Evolutionary conservation across 2,797 vertebrate species (phyloP).

Genomic region (Chelonia mydas): DNA sequence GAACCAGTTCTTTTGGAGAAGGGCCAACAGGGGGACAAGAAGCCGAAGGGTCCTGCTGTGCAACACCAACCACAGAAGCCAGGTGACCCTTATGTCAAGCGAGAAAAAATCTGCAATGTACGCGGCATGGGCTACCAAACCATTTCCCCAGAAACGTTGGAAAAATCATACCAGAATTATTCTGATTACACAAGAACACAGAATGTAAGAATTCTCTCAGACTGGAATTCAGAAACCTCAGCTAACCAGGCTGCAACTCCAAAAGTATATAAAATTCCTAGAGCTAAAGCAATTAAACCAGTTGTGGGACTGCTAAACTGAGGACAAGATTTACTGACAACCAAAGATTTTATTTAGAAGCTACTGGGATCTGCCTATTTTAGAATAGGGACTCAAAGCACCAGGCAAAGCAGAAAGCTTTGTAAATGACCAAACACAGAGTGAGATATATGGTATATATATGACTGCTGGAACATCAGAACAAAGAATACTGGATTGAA

Average conservation of each 20-base stretch:
- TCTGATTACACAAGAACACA: neutral
- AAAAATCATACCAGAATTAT: neutral
- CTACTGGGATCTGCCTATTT: neutral
- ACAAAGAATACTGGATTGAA: neutral
- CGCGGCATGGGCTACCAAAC: neutral
- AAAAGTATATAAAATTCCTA: neutral
- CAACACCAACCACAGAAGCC: neutral
- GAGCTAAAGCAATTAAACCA: neutral
- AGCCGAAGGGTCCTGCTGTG: neutral
- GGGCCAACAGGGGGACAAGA: neutral
- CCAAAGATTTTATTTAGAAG: neutral
- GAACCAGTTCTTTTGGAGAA: neutral
- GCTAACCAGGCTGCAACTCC: neutral
- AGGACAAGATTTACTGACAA: neutral
- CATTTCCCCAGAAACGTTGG: neutral
- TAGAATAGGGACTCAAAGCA: neutral
- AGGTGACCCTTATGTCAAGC: rapidly evolving
- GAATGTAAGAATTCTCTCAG: neutral
- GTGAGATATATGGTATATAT: neutral
- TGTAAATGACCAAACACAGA: neutral
- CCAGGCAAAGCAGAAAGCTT: neutral
- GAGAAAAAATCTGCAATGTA: neutral
- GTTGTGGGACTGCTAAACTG: neutral
- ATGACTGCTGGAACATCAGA: neutral
- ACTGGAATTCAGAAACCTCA: neutral